A percentile compares a stretch with the other conserved stretches of the same genome.
Evolutionary conservation across 2,888 invertebrate species (phyloP).

Genomic region (Dryadula phaetusa): DNA sequence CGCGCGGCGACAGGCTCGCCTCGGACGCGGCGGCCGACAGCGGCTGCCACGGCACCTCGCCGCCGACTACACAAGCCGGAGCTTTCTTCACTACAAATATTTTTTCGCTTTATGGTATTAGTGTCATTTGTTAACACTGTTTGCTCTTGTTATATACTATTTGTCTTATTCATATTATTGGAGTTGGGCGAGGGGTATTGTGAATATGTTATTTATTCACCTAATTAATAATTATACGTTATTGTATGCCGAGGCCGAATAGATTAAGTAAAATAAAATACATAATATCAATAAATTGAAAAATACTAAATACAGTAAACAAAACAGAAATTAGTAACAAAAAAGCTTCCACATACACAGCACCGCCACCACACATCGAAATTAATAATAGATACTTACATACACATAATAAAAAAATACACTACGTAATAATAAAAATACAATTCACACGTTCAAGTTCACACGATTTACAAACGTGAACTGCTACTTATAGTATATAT

Average conservation of each 20-base stretch:
- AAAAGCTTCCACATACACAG: not conserved
- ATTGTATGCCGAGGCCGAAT: too few relatives aligned
- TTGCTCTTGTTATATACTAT: not conserved
- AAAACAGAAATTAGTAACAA: not conserved
- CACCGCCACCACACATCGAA: constrained; percentile 1
- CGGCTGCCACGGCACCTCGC: constrained; percentile 84
- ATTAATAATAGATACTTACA: not conserved
- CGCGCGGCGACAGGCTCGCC: constrained; percentile 72
- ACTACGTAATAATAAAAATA: not conserved
- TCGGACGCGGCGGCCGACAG: constrained; percentile 77
- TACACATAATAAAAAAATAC: not conserved
- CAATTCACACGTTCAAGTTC: too few relatives aligned
- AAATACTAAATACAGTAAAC: not conserved
- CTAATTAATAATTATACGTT: too few relatives aligned
- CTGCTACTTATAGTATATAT: too few relatives aligned
- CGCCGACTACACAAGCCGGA: constrained; percentile 82
- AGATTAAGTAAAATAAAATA: too few relatives aligned
- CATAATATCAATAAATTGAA: not conserved
- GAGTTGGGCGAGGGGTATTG: too few relatives aligned
- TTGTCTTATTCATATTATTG: too few relatives aligned
- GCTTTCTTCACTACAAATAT: constrained; percentile 83
- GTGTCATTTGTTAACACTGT: not conserved
- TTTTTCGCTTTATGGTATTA: constrained; percentile 36
- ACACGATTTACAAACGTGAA: too few relatives aligned
- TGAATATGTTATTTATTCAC: too few relatives aligned